These are phyloP conservation scores for Ophiothrix spiculata DNA, from an alignment of 35 echinoderm and acorn worm genomes.

Conservation along the genomic window DNA sequence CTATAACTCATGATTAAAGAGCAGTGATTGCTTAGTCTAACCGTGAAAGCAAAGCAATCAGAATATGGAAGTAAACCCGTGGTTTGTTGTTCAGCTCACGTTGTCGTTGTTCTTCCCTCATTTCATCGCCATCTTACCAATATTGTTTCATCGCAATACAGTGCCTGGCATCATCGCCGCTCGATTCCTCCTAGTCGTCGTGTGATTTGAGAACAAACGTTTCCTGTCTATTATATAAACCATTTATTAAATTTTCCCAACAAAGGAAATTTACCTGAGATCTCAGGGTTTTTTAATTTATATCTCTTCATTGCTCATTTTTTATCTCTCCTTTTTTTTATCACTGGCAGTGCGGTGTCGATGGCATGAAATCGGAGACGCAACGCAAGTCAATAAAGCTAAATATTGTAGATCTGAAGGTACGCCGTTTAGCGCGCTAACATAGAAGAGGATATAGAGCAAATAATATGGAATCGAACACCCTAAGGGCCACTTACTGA, in stretches of 20 bases:
- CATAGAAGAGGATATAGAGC: background rate
- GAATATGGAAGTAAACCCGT: background rate
- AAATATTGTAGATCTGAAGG: background rate
- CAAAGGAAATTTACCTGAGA: conserved; percentile 15
- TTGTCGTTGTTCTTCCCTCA: background rate
- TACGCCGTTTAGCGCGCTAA: background rate
- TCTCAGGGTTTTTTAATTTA: conserved; percentile 10
- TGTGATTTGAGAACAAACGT: conserved; percentile 3
- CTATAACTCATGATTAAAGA: background rate
- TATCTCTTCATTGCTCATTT: background rate
- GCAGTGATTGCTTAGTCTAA: background rate
- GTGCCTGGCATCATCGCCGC: background rate
- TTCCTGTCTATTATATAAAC: background rate
- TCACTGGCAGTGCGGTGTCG: background rate
- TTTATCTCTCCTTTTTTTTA: background rate
- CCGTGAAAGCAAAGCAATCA: background rate
- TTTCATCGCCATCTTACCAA: background rate
- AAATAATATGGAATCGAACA: background rate
- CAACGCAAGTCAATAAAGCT: background rate
- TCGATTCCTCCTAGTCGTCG: background rate
- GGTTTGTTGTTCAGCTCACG: background rate
- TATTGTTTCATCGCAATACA: background rate
- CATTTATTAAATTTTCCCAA: conserved; percentile 14
- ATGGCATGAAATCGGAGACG: background rate
- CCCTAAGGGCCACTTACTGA: conserved; percentile 2